Evolutionary conservation across 2,113 vertebrate genomes (phyloP), one percentile per base, ranked within the genome.

Genomic region (Saccopteryx leptura): DNA sequence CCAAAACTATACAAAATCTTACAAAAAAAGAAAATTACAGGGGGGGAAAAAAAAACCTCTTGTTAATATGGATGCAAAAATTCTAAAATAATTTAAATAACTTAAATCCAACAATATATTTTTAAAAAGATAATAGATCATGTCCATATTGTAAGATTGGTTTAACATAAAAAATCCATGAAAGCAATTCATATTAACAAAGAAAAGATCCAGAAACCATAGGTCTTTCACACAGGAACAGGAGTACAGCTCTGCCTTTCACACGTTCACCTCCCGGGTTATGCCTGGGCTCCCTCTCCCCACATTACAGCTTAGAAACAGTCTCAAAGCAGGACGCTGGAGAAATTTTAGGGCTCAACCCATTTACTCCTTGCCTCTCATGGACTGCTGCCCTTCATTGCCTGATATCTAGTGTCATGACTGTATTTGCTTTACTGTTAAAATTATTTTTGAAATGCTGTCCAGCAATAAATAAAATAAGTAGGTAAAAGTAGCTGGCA

Each of bases 241-340:
- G 54, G 7, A n/a, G 0, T 12, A 11, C 15, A 13, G 28, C 72
- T 69, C 46, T 3, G 6, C 10, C 71, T 46, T 50, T 18, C 21
- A 0, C 23, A 0, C 17, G 15, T 76, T 12, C 2, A 1, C 12
- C 74, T 28, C 2, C 61, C 3, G 5, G 39, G 52, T 60, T 7
- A 3, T 10, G 11, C 48, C 85, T n/a, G 26, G 3, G 15, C 5
- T 14, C 12, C 54, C 28, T 2, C 19, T 31, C 17, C 21, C 61
- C n/a, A 5, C 13, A 5, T 1, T 46, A 33, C 9, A 19, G 58
- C 69, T 24, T 28, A 18, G 33, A 60, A 60, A 12, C 52, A 4
- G 23, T 13, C 28, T 46, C 71, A 5, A 56, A 19, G 60, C n/a
- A 24, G 13, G 12, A 17, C 63, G 33, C 61, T n/a, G 28, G 26